Evolutionary conservation across 2,888 invertebrate genomes (phyloP).

Genomic region (Drosophila melanosoma): DNA sequence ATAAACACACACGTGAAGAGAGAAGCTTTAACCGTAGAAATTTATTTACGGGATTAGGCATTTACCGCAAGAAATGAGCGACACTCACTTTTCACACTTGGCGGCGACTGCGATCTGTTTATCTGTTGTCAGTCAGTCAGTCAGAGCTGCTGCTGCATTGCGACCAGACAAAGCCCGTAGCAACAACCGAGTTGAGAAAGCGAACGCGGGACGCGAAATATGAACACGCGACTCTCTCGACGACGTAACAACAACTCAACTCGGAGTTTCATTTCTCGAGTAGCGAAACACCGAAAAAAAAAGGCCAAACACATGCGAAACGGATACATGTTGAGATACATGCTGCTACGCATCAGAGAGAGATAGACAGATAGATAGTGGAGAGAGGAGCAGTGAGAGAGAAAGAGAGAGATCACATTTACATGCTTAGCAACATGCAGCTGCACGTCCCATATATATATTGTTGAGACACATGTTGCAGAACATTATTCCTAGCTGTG

Average conservation of each 20-base stretch:
- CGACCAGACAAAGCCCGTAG: constrained; percentile 59
- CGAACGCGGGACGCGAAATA: constrained; percentile 52
- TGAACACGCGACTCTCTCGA: constrained; percentile 61
- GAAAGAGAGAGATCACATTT: neutral
- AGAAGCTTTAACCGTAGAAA: constrained; percentile 30
- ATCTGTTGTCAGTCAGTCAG: constrained; percentile 52
- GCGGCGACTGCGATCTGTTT: constrained; percentile 39
- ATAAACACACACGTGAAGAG: constrained; percentile 26
- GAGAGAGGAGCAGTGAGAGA: neutral
- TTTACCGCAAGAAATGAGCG: constrained; percentile 36
- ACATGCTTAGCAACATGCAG: constrained; percentile 27
- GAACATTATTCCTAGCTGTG: constrained; percentile 12
- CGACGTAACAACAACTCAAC: constrained; percentile 62
- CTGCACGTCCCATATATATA: neutral
- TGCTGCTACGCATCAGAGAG: constrained; percentile 33
- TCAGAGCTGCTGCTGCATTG: constrained; percentile 51
- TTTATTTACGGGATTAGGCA: constrained; percentile 31
- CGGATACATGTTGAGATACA: constrained; percentile 47
- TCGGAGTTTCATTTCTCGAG: constrained; percentile 45
- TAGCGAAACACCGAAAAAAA: constrained; percentile 10
- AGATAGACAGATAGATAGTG: no score
- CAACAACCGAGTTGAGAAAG: constrained; percentile 55
- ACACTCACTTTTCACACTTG: constrained; percentile 51
- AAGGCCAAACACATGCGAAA: constrained; percentile 12
- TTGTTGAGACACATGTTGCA: constrained; percentile 38